Conservation (phyloP, 2,888 invertebrate species). For the Callyntrura sp. region DNA sequence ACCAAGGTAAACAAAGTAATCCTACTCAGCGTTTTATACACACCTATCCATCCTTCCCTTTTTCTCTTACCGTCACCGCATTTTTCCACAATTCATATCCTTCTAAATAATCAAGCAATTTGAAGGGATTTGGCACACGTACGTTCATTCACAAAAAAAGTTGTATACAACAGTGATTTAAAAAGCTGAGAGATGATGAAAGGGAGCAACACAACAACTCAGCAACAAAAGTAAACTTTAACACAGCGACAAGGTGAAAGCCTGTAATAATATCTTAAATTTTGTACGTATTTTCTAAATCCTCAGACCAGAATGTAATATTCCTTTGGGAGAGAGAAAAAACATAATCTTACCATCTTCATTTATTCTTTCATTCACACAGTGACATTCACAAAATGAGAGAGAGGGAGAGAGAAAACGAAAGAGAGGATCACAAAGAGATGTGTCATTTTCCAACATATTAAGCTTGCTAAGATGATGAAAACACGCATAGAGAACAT, state of each 20-base stretch:
- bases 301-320: not conserved
- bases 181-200: conserved; percentile 20
- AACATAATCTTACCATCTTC: not conserved
- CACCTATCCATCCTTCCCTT: not conserved
- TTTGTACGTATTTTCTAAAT: conserved; percentile 8
- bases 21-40: not conserved
- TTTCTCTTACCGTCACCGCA: too few species aligned
- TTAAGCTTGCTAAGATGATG: not conserved
- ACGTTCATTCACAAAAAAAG: conserved; percentile 13
- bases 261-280: conserved; percentile 57
- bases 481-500: not conserved
- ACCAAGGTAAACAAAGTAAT: not conserved
- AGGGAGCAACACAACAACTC: not conserved
- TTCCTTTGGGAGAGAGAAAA: conserved; percentile 18
- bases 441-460: conserved; percentile 56
- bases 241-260: conserved; percentile 60
- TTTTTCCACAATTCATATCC: not conserved
- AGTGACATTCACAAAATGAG: conserved; percentile 42
- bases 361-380: conserved; percentile 36
- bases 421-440: conserved; percentile 32
- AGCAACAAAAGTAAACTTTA: conserved; percentile 41
- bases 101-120: conserved; percentile 8
- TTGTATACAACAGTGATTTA: too few species aligned
- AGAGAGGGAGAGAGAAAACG: not conserved
- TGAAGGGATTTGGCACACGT: conserved; percentile 72